These are phyloP conservation scores for Ceratotherium simum DNA, from an alignment of 2,113 vertebrate genomes.

Conservation along the genomic window DNA sequence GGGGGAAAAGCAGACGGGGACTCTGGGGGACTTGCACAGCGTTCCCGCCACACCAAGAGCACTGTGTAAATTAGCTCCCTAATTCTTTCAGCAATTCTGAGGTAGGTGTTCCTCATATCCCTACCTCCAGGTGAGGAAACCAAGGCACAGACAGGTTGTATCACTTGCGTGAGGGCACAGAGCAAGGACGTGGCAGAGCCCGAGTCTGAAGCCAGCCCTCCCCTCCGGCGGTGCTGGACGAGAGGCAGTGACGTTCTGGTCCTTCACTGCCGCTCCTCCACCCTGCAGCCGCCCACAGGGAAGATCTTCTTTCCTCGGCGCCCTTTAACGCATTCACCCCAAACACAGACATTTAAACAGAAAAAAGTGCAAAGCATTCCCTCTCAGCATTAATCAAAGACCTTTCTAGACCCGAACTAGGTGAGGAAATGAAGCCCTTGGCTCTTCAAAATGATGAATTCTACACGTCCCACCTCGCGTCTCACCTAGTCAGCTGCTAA, in stretches of 20 bases:
- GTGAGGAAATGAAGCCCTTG: not conserved
- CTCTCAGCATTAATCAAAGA: not conserved
- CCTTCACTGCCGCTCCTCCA: not conserved
- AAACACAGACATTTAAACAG: not conserved
- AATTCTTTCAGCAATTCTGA: not conserved
- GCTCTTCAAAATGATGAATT: not conserved
- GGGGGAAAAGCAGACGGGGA: not conserved
- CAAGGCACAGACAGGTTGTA: not conserved
- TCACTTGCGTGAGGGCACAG: not conserved
- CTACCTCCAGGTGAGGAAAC: not conserved
- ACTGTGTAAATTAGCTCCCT: not conserved
- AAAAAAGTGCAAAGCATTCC: not conserved
- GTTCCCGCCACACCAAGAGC: not conserved
- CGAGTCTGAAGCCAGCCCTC: not conserved
- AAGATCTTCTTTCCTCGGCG: not conserved
- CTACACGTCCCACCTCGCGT: not conserved
- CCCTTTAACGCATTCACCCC: not conserved
- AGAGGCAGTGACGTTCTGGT: not conserved
- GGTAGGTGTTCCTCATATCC: not conserved
- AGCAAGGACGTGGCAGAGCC: not conserved
- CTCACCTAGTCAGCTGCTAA: not conserved
- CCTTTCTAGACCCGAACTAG: not conserved
- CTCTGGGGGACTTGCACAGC: not conserved
- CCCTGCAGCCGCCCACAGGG: not conserved
- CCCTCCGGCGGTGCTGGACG: rapidly evolving